phyloP scores from a whole-genome alignment of 2,113 vertebrate species.

The Morone saxatilis region DNA sequence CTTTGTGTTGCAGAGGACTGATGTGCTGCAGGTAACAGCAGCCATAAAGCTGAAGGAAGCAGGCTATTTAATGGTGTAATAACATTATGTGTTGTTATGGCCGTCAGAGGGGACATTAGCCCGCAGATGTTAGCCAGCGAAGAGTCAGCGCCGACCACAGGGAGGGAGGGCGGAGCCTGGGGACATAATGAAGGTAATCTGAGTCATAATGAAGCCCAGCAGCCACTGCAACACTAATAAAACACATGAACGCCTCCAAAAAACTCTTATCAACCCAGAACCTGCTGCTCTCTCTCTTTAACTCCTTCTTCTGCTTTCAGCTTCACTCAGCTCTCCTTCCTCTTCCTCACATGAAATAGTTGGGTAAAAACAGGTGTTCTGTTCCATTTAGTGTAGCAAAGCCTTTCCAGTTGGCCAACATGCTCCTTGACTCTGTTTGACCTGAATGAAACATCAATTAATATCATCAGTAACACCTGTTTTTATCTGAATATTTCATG shows the following conservation, averaged over 20 bases:
- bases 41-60: slow-evolving; percentile 35
- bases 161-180: not conserved
- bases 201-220: slow-evolving; percentile 43
- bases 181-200: slow-evolving; percentile 20
- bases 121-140: slow-evolving; percentile 35
- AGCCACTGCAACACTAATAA: slow-evolving; percentile 24
- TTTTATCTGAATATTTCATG: too few relatives aligned
- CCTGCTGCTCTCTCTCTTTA: not conserved
- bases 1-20: not conserved
- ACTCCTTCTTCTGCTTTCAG: not conserved
- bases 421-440: too few relatives aligned
- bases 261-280: not conserved
- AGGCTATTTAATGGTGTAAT: slow-evolving; percentile 45
- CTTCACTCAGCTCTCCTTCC: not conserved
- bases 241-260: slow-evolving; percentile 15
- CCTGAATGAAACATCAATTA: too few relatives aligned
- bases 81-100: slow-evolving; percentile 40
- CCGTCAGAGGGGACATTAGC: slow-evolving; percentile 51
- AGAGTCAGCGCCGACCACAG: not conserved
- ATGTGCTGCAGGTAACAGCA: slow-evolving; percentile 8
- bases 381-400: too few relatives aligned
- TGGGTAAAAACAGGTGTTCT: too few relatives aligned
- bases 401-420: too few relatives aligned
- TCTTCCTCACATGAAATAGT: not conserved
- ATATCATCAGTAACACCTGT: too few relatives aligned